Evolutionary conservation across 2,888 invertebrate species (phyloP).

Genomic region (Parapristionchus giblindavisi): DNA sequence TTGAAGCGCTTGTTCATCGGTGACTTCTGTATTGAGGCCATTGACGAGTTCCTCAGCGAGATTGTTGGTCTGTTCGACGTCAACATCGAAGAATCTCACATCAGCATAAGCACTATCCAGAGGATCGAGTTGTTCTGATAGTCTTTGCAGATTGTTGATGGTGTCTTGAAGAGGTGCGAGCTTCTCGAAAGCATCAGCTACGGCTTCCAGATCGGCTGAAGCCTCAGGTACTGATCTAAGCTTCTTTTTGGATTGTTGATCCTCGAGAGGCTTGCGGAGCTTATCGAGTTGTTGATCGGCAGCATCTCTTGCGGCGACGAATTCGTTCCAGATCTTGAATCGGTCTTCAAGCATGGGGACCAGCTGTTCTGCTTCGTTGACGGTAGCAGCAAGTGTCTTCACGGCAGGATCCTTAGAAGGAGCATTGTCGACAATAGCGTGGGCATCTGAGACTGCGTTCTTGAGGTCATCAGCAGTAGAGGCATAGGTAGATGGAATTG

Average conservation of each 20-base stretch:
- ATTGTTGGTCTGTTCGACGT: conserved; percentile 55
- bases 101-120: conserved; percentile 57
- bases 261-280: conserved; percentile 44
- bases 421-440: conserved; percentile 35
- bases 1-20: conserved; percentile 49
- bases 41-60: conserved; percentile 53
- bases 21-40: conserved; percentile 46
- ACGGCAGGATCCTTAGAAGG: conserved; percentile 42
- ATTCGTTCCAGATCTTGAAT: conserved; percentile 49
- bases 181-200: conserved; percentile 32
- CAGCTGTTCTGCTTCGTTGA: conserved; percentile 45
- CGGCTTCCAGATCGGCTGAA: conserved; percentile 13
- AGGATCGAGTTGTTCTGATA: conserved; percentile 42
- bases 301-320: conserved; percentile 52
- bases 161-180: conserved; percentile 44
- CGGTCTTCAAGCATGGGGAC: conserved; percentile 51
- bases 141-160: conserved; percentile 48
- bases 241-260: conserved; percentile 16
- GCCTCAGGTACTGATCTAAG: conserved; percentile 19
- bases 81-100: conserved; percentile 59
- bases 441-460: conserved; percentile 41
- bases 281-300: conserved; percentile 51
- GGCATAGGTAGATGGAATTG: conserved; percentile 22
- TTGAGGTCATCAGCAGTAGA: conserved; percentile 35
- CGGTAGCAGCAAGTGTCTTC: conserved; percentile 44